Conservation (phyloP, 2,113 vertebrate species). For the Dasyurus viverrinus region DNA sequence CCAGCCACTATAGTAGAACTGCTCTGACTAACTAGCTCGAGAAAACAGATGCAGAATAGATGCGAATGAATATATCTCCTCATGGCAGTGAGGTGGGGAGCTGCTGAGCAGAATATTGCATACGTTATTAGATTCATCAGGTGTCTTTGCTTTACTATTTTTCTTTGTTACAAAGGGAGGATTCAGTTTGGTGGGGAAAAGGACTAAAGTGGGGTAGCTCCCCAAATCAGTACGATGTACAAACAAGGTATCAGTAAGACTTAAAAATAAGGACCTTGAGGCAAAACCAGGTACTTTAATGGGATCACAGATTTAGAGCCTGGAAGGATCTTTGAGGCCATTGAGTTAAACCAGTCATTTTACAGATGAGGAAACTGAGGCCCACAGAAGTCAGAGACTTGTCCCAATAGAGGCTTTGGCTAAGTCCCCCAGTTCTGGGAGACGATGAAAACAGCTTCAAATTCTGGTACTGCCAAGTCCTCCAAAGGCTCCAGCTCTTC, state of each 20-base stretch:
- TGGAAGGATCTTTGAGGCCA: background rate
- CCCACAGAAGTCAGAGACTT: background rate
- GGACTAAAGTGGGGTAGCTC: background rate
- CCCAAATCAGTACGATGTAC: background rate
- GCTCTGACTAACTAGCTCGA: background rate
- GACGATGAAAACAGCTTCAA: background rate
- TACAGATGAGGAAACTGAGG: background rate
- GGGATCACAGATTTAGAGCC: background rate
- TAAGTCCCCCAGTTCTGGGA: background rate
- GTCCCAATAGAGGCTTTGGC: background rate
- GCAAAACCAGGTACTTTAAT: background rate
- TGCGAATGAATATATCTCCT: background rate
- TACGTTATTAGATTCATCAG: background rate
- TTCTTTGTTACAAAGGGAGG: background rate
- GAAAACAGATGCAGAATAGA: background rate
- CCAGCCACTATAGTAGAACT: background rate
- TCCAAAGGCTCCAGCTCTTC: background rate
- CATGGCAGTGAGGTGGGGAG: background rate
- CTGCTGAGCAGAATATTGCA: background rate
- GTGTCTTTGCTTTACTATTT: background rate
- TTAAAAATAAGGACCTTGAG: background rate
- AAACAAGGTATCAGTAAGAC: background rate
- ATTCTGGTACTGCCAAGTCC: background rate
- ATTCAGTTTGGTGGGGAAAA: background rate
- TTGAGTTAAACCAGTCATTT: background rate